Conservation (phyloP, 2,888 invertebrate species). For the Acanthosoma haemorrhoidale region DNA sequence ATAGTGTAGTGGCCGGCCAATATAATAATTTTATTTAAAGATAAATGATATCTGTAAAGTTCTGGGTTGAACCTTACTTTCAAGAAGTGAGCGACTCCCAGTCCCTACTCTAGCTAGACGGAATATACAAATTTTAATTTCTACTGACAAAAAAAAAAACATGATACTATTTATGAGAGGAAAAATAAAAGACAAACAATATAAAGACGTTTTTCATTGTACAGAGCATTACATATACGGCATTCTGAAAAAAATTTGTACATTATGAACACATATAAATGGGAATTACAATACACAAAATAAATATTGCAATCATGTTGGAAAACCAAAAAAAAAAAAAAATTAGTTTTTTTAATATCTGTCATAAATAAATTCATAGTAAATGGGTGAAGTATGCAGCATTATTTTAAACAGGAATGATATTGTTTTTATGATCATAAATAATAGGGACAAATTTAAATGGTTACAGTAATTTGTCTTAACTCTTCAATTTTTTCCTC, state of each 20-base stretch:
- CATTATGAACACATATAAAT: slow-evolving; percentile 18
- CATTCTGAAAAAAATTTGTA: neutral
- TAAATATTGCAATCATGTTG: slow-evolving; percentile 14
- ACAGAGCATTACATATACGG: slow-evolving; percentile 29
- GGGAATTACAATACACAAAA: slow-evolving; percentile 15
- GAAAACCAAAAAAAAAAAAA: slow-evolving; percentile 11
- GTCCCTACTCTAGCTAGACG: no score
- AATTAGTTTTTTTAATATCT: slow-evolving; percentile 6
- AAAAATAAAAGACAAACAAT: slow-evolving; percentile 9
- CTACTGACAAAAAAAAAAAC: no score
- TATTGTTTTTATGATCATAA: slow-evolving; percentile 1
- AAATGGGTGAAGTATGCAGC: neutral
- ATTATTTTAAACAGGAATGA: neutral
- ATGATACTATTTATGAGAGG: no score
- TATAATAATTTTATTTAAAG: no score
- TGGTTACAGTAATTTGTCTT: no score
- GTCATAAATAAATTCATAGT: slow-evolving; percentile 11
- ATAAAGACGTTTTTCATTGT: slow-evolving; percentile 28
- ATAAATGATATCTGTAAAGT: no score
- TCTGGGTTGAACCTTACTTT: no score
- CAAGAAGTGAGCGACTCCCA: no score
- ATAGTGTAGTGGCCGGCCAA: no score
- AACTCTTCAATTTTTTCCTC: neutral
- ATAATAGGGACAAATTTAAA: slow-evolving; percentile 17
- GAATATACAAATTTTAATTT: no score